A percentile compares a stretch with the other conserved stretches of the same genome.
These are phyloP conservation scores for Chrysogorgia sp. DNA, from an alignment of 92 coral and sea anemone genomes.

Conservation along the genomic window DNA sequence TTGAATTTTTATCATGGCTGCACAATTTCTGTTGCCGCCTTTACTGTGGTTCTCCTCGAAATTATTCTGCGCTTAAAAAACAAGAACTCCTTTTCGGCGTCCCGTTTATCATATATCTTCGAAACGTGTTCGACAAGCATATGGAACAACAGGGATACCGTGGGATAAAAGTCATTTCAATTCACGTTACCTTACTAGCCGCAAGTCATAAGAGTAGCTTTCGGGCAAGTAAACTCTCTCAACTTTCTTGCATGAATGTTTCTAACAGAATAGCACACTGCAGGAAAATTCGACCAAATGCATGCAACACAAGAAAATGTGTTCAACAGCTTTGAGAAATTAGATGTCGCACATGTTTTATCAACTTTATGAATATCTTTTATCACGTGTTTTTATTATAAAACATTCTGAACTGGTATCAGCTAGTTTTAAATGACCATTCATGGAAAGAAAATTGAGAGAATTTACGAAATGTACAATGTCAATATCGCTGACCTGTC, in stretches of 20 bases:
- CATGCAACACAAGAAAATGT: not conserved
- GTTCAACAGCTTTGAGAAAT: not conserved
- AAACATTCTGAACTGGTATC: not conserved
- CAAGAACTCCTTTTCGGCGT: too few relatives aligned
- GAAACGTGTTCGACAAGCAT: too few relatives aligned
- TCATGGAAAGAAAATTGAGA: conserved; percentile 36
- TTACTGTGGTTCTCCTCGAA: too few relatives aligned
- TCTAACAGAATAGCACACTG: not conserved
- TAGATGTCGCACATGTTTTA: too few relatives aligned
- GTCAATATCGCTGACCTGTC: conserved; percentile 33
- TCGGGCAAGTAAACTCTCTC: conserved; percentile 25
- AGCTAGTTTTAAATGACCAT: not conserved
- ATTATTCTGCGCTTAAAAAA: too few relatives aligned
- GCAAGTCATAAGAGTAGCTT: not conserved
- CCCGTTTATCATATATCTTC: too few relatives aligned
- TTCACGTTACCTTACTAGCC: conserved; percentile 19
- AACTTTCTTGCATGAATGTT: conserved; percentile 24
- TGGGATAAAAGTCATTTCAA: not conserved
- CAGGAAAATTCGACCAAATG: not conserved
- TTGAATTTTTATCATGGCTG: too few relatives aligned
- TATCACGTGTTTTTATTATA: not conserved
- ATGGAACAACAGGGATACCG: too few relatives aligned
- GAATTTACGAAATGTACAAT: conserved; percentile 10
- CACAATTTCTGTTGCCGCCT: too few relatives aligned
- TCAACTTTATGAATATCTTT: not conserved